A percentile compares a stretch with the other conserved stretches of the same genome.
phyloP scores from a whole-genome alignment of 2,113 vertebrate genomes.

The Campylomormyrus tamandua region DNA sequence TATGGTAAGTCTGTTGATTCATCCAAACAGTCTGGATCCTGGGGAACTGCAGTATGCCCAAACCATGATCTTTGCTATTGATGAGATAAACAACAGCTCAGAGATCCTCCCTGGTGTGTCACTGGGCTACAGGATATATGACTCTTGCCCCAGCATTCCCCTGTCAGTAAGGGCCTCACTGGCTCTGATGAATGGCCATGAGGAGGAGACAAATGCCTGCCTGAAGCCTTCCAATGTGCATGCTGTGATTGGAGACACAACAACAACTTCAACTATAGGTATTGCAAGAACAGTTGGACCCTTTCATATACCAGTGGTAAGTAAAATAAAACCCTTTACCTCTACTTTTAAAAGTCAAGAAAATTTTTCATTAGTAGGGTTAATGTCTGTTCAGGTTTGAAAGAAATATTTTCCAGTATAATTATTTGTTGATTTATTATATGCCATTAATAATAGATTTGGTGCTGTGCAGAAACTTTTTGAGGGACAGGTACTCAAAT shows the following conservation, averaged over 20 bases:
- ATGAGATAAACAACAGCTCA: slow-evolving; percentile 64
- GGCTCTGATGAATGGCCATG: slow-evolving; percentile 54
- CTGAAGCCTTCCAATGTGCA: slow-evolving; percentile 44
- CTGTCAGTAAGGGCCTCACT: slow-evolving; percentile 57
- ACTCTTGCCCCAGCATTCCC: slow-evolving; percentile 60
- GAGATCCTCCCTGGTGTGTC: slow-evolving; percentile 52
- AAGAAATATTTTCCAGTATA: background rate
- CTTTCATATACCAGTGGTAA: slow-evolving; percentile 64
- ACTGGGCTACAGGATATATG: slow-evolving; percentile 63
- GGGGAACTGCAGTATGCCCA: slow-evolving; percentile 59
- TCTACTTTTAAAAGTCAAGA: too few species aligned
- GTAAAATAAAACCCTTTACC: slow-evolving; percentile 19
- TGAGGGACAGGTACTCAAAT: background rate
- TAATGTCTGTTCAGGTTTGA: background rate
- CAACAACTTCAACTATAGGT: slow-evolving; percentile 62
- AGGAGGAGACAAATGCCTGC: slow-evolving; percentile 36
- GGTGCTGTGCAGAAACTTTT: background rate
- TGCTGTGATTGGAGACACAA: slow-evolving; percentile 64
- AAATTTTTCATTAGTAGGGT: background rate
- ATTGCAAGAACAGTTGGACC: slow-evolving; percentile 59
- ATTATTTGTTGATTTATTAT: background rate
- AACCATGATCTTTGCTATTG: slow-evolving; percentile 65
- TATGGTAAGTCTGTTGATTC: background rate
- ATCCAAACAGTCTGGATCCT: slow-evolving; percentile 50
- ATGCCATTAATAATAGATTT: background rate